These are phyloP conservation scores for Tetrax tetrax DNA, from an alignment of 2,113 vertebrate genomes.

Conservation along the genomic window DNA sequence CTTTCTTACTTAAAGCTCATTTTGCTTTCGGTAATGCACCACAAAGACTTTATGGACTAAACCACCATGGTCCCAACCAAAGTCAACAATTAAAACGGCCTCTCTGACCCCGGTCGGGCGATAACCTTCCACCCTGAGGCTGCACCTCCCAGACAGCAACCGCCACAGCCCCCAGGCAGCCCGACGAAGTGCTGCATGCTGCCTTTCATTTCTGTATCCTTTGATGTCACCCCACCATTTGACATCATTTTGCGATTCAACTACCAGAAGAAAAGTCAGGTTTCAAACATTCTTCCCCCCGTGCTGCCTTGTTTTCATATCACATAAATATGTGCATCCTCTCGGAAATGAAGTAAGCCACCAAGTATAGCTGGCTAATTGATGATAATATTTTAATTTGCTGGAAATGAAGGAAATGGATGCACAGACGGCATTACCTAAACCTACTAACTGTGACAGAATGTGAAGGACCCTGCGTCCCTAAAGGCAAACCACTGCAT, in stretches of 20 bases:
- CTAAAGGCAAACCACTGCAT: conserved; percentile 50
- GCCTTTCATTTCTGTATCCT: not conserved
- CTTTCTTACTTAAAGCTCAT: not conserved
- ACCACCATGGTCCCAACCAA: not conserved
- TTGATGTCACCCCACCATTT: not conserved
- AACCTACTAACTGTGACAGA: conserved; percentile 38
- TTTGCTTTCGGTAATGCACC: not conserved
- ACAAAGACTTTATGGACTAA: not conserved
- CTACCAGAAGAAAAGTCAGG: not conserved
- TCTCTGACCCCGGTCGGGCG: not conserved
- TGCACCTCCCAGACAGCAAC: not conserved
- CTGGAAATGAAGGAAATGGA: not conserved
- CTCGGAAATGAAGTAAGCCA: not conserved
- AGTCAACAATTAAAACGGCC: not conserved
- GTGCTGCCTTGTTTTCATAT: not conserved
- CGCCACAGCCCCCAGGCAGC: not conserved
- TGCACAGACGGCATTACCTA: conserved; percentile 16
- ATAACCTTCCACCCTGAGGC: not conserved
- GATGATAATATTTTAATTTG: conserved; percentile 58
- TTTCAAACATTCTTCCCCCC: not conserved
- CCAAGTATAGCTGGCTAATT: conserved; percentile 20
- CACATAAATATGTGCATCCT: not conserved
- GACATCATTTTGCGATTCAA: not conserved
- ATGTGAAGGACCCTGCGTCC: conserved; percentile 42
- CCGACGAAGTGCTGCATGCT: not conserved